Evolutionary conservation across 2,113 vertebrate genomes (phyloP), one percentile per base, ranked within the genome.

Genomic region (Opisthocomus hoazin): DNA sequence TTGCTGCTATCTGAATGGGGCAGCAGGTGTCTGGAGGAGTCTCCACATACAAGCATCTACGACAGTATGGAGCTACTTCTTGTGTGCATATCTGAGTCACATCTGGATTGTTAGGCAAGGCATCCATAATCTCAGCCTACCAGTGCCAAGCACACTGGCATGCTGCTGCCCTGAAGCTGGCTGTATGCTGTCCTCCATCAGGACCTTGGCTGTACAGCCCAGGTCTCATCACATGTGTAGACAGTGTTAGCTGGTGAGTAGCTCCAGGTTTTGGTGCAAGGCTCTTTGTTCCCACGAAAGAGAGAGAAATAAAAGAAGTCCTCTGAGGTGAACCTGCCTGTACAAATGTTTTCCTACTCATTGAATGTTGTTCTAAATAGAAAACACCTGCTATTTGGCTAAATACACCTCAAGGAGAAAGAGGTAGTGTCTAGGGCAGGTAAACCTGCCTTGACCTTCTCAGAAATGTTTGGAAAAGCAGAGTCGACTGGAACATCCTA

Each of bases 331-430:
- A 87, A 87, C 81, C 69, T 92, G 89, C 89, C 74, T 95, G 81
- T 84, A 63, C 50, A 94, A 96, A 96, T 95, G 91, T 96, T 97
- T 94, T 96, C 26, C 77, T 90, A 82, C 51, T 89, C 3, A 1
- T 24, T 75, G 22, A 94, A 75, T 89, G 91, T 94, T 92, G 94
- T 95, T 86, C 68, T 78, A 79, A 95, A 91, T 78, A 76, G 84
- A 78, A 93, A 95, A n/a, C 91, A 96, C 92, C 86, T 96, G 83
- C 92, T 68, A 84, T 87, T 86, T 96, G 95, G 76, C 73, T 94
- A 89, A 90, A 93, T 71, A 61, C 73, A 82, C 73, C 56, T 95
- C 65, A 36, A 92, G 83, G 73, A 87, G 60, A 91, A 96, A 81
- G 95, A 92, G 43, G 79, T n/a, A 90, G 94, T 91, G 93, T 95